Conservation (phyloP, 1,140 invertebrate species). For the Capitella teleta region DNA sequence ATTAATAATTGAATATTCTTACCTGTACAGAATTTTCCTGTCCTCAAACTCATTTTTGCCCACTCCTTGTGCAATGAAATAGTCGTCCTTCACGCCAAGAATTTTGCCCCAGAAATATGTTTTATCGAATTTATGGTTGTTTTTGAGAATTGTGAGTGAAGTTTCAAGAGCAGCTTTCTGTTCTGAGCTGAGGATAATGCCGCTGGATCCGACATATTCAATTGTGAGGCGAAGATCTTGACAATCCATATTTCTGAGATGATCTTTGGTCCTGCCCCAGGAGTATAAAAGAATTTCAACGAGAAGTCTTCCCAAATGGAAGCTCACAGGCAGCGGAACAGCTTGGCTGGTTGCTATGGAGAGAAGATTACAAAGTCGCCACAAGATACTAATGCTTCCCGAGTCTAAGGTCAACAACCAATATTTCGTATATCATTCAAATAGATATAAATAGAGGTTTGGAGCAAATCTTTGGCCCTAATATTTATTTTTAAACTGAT, state of each 20-base stretch:
- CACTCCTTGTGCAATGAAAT: conserved; percentile 40
- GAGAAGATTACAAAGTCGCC: too few species aligned
- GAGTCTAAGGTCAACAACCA: too few species aligned
- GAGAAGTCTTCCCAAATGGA: too few species aligned
- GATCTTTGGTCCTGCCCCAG: conserved; percentile 19
- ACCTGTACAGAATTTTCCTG: conserved; percentile 40
- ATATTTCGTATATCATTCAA: too few species aligned
- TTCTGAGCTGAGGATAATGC: conserved; percentile 37
- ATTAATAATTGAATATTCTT: conserved; percentile 7
- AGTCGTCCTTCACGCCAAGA: conserved; percentile 38
- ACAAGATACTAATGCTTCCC: too few species aligned
- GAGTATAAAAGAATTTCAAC: conserved; percentile 21
- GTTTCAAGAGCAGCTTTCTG: conserved; percentile 39
- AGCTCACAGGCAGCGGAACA: too few species aligned
- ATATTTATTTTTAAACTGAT: too few species aligned
- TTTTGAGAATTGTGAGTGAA: conserved; percentile 37
- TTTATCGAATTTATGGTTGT: conserved; percentile 39
- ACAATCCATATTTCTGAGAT: conserved; percentile 37
- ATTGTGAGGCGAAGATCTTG: conserved; percentile 30
- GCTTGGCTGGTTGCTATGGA: too few species aligned
- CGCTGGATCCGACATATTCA: conserved; percentile 38
- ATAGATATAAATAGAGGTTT: too few species aligned
- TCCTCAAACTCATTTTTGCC: conserved; percentile 37
- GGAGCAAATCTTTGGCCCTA: too few species aligned
- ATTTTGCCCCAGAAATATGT: conserved; percentile 44